Base-by-base conservation (phyloP, 2,888 invertebrate species). In the Onchidella celtica region DNA sequence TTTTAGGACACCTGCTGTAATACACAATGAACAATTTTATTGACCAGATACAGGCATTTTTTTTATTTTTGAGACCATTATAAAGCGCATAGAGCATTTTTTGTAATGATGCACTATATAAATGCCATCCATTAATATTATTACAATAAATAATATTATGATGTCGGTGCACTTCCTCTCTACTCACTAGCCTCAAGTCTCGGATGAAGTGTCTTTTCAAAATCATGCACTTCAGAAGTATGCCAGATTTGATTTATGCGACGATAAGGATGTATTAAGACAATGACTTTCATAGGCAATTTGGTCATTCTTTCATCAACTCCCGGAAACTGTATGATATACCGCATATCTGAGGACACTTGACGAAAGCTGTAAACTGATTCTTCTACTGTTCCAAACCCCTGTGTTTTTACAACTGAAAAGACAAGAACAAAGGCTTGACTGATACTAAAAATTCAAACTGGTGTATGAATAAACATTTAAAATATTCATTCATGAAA, bases 201-300 rank as follows among this genome's bases (percentile, higher is more conserved):
- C 9, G 70, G 70, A 21, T 24, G 27, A 27, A 29, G 3, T 40
- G 21, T 11, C 3, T 24, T 38, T 21, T 61, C 70, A 40, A 61
- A 61, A 34, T n/a, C 11, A 47, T 47, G 17, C n/a, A 61, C 32
- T 2, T 55, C 17, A 29, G 57, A 61, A n/a, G 79, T 79, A 24
- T 68, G 27, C 79, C 79, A 79, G 24, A 68, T 38, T 14, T 79
- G 68, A 24, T 34, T 61, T 4, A 36, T 27, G 38, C 61, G 36
- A n/a, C 79, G 38, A 36, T 79, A 79, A 2, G 79, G 79, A 40
- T 70, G 69, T 24, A 79, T 59, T n/a, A 79, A 27, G 21, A 70
- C 40, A 3, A 63, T 38, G 3, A 27, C 2, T 24, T 29, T 27
- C 24, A 55, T 61, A 14, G 79, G 79, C 17, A 79, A 63, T 32